Evolutionary conservation across 2,888 invertebrate genomes (phyloP), one percentile per base, ranked within the genome.

Genomic region (Agriopis leucophaearia): DNA sequence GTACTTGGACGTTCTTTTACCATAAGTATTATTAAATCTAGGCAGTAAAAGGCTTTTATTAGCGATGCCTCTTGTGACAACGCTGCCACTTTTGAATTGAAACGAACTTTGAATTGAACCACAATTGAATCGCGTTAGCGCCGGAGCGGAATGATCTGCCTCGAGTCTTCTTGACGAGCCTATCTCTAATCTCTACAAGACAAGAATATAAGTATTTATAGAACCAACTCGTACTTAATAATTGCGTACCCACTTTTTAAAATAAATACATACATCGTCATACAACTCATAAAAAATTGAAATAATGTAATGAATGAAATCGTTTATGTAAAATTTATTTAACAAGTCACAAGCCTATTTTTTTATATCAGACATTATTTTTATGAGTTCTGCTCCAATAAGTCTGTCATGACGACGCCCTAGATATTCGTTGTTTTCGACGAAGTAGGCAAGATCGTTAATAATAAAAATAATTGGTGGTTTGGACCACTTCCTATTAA

Each of bases 381-480:
- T 66, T 52, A 62, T 57, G 57, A 57, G 57, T 57, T 57, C 35
- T 42, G 51, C 51, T 57, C 56, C 44, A 62, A 12, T 66, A 62
- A 66, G 61, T 66, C 57, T 62, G 66, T 62, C 61, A 50, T 47
- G n/a, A 15, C 57, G n/a, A 15, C 51, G 66, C 56, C 48, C 66
- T 52, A 62, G 62, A 66, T 66, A 40, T 57, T 61, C 51, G 62
- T 62, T 62, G 62, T 62, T 66, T 62, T 62, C 57, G 44, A 57
- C 38, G 47, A 62, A 66, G 54, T 55, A 50, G 57, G 52, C 57
- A 18, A 48, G 27, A 42, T 56, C 66, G 51, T 66, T 60, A 61
- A 66, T 66, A 66, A 66, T 57, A 62, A 52, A 66, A 62, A 57
- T 51, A 61, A 60, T 66, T 57, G 66, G 51, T 61, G 27, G 50